Percentiles rank a stretch among this genome's conserved stretches.
These are phyloP conservation scores for Flexamia atlantica DNA, from an alignment of 2,888 invertebrate genomes.

Conservation along the genomic window DNA sequence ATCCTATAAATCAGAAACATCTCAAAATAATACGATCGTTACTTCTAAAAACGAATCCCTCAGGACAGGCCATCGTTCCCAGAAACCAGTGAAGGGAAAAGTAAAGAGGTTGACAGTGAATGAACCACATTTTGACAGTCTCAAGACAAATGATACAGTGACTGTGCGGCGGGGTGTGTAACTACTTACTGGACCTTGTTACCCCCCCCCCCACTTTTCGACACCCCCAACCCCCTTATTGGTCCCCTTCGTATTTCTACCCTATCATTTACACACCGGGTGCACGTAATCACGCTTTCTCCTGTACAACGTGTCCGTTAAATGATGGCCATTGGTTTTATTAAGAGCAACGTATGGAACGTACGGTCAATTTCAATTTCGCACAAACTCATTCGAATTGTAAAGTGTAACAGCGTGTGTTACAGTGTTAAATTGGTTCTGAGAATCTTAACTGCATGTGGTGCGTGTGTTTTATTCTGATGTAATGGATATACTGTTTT, in stretches of 20 bases:
- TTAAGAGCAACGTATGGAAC: constrained; percentile 6
- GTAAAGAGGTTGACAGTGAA: constrained; percentile 8
- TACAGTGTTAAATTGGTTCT: too few relatives aligned
- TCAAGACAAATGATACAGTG: constrained; percentile 14
- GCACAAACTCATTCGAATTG: not conserved
- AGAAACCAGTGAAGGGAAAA: constrained; percentile 24
- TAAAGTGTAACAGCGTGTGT: not conserved
- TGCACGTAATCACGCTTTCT: constrained; percentile 13
- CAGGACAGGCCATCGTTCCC: not conserved
- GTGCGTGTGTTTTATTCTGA: not conserved
- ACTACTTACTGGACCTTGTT: not conserved
- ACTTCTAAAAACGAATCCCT: not conserved
- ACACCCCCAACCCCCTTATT: too few relatives aligned
- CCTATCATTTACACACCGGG: not conserved
- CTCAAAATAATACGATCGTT: too few relatives aligned
- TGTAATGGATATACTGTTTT: too few relatives aligned
- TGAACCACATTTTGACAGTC: constrained; percentile 6
- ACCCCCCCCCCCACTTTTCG: too few relatives aligned
- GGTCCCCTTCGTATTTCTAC: too few relatives aligned
- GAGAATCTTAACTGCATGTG: constrained; percentile 4
- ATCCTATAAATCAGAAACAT: too few relatives aligned
- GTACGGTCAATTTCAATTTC: constrained; percentile 11
- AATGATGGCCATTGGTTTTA: constrained; percentile 6
- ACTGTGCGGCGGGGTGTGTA: not conserved
- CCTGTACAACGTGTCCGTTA: constrained; percentile 28